Base-by-base conservation (phyloP, 2,888 invertebrate genomes). In the Oligia latruncula region DNA sequence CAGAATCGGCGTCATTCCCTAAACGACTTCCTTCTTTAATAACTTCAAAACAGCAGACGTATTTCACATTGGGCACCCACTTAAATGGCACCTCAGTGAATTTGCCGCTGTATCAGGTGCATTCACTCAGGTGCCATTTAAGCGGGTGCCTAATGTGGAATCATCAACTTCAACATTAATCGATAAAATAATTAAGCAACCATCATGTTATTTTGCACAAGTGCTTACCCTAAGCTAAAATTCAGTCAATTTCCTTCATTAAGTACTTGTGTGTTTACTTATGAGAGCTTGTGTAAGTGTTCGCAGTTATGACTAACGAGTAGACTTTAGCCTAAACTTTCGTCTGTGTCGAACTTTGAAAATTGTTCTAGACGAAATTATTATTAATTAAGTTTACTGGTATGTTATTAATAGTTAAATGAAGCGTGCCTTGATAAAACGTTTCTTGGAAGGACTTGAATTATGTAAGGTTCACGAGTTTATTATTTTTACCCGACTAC, bases 261-360 rank as follows among this genome's bases (percentile, higher is more conserved):
- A 23, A 55, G 15, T 55, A 11, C 23, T 55, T n/a, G 9, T 71
- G 23, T 35, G 8, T 23, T 35, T 46, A 43, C 72, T 35, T 35
- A 46, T 67, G 23, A 62, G 15, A 40, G 15, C 35, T 49, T 55
- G 23, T 20, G 62, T 66, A 20, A 65, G 70, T 77, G 35, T 77
- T 71, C 29, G 58, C 17, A 17, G 46, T 64, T 68, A 58, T 74
- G 74, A 80, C 64, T 81, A 80, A 80, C 68, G 74, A 80, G 55
- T 29, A 29, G 46, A 74, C 67, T 77, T 80, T 1, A 80, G 74
- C 40, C 6, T 55, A 40, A 80, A 49, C 67, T 73, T 71, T 62
- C 73, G 68, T 80, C 52, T 40, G 40, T 67, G 49, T 65, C n/a
- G 29, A 65, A 74, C 68, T 80, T 68, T 64, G 55, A 58, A 74